phyloP scores from a whole-genome alignment of 2,797 vertebrate species.

The Notamacropus eugenii region DNA sequence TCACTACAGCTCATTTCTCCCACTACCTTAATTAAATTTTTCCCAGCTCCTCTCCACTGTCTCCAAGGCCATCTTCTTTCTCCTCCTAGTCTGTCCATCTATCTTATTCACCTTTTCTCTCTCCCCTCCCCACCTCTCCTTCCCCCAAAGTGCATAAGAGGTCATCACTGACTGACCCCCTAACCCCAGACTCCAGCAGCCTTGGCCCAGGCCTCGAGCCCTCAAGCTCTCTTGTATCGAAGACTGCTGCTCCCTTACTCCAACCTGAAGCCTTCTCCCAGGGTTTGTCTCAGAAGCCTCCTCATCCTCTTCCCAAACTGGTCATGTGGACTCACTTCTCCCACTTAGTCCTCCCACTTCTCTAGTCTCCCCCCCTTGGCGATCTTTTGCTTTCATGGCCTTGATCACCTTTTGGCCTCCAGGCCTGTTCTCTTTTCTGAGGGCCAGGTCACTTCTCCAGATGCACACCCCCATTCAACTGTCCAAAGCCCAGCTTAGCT shows the following conservation, averaged over 20 bases:
- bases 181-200: background rate
- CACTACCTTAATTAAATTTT: background rate
- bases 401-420: background rate
- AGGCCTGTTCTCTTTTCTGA: background rate
- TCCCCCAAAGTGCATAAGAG: slow-evolving; percentile 56
- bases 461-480: background rate
- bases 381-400: too few relatives aligned
- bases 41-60: background rate
- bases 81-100: background rate
- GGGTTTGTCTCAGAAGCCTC: background rate
- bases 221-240: too few relatives aligned
- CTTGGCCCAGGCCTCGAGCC: background rate
- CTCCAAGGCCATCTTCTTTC: background rate
- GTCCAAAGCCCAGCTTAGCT: background rate
- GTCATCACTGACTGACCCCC: background rate
- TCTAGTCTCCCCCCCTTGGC: background rate
- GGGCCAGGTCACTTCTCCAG: background rate
- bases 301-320: background rate
- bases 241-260: background rate
- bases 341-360: background rate
- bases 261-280: background rate
- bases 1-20: background rate
- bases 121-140: slow-evolving; percentile 10
- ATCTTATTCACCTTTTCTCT: background rate
- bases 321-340: background rate